phyloP scores from a whole-genome alignment of 2,888 invertebrate species.

The Parnassius mnemosyne region DNA sequence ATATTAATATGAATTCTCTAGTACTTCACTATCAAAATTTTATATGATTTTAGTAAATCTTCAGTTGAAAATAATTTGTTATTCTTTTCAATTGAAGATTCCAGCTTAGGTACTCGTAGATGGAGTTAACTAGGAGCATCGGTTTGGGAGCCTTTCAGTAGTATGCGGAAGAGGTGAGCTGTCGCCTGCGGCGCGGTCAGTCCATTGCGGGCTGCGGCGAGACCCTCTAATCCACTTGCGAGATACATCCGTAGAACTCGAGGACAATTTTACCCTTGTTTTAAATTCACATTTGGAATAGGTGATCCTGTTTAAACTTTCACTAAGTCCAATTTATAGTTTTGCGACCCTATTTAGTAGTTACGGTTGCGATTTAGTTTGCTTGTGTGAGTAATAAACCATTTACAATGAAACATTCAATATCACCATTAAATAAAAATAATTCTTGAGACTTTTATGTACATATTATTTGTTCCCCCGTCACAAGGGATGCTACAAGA shows the following conservation, averaged over 20 bases:
- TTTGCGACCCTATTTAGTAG: slow-evolving; percentile 34
- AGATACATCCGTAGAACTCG: slow-evolving; percentile 38
- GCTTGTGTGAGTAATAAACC: background rate
- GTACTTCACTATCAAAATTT: no score
- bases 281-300: slow-evolving; percentile 65
- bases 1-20: no score
- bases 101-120: background rate
- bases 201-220: slow-evolving; percentile 60
- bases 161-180: background rate
- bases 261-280: slow-evolving; percentile 66
- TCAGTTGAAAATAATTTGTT: slow-evolving; percentile 32
- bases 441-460: no score
- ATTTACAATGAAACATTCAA: no score
- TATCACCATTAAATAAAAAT: no score
- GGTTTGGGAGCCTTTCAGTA: background rate
- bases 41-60: no score
- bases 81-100: background rate
- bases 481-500: no score
- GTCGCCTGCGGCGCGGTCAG: slow-evolving; percentile 25
- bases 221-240: slow-evolving; percentile 67
- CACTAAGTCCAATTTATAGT: slow-evolving; percentile 62
- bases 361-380: slow-evolving; percentile 16
- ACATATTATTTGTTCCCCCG: no score
- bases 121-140: background rate
- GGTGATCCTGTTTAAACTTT: slow-evolving; percentile 74